A percentile compares a stretch with the other conserved stretches of the same genome.
phyloP scores from a whole-genome alignment of 2,113 vertebrate species.

The Lepidothrix coronata region DNA sequence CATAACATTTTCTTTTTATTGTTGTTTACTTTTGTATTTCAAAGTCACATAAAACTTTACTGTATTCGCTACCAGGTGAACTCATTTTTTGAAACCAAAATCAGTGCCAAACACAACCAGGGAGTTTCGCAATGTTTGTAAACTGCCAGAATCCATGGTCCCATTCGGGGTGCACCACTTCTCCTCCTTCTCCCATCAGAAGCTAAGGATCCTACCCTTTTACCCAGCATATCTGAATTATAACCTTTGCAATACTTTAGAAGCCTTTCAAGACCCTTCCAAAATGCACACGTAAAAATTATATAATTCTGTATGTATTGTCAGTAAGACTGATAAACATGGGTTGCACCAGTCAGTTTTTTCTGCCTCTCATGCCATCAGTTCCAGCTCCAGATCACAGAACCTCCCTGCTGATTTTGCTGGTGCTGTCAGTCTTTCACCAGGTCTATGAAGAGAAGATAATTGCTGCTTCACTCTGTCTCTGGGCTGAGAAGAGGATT shows the following conservation, averaged over 20 bases:
- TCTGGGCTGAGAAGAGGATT: not conserved
- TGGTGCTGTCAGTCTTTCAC: not conserved
- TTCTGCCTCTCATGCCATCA: not conserved
- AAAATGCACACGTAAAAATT: not conserved
- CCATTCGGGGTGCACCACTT: not conserved
- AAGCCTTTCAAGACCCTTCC: not conserved
- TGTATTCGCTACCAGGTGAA: not conserved
- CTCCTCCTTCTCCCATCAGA: accelerated
- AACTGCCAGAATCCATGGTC: not conserved
- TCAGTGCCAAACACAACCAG: not conserved
- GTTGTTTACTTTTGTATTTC: not conserved
- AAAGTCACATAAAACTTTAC: not conserved
- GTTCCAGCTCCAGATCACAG: not conserved
- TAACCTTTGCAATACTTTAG: not conserved
- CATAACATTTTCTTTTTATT: not conserved
- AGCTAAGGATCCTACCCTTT: not conserved
- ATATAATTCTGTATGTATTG: not conserved
- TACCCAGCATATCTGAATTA: not conserved
- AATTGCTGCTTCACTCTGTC: constrained; percentile 16
- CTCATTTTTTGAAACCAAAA: not conserved
- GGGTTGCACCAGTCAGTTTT: not conserved
- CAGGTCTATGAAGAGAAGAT: constrained; percentile 14
- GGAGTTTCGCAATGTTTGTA: not conserved
- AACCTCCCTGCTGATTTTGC: constrained; percentile 1
- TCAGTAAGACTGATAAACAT: not conserved